Base-by-base conservation (phyloP, 2,888 invertebrate species). In the Ichneumoninae sp. region DNA sequence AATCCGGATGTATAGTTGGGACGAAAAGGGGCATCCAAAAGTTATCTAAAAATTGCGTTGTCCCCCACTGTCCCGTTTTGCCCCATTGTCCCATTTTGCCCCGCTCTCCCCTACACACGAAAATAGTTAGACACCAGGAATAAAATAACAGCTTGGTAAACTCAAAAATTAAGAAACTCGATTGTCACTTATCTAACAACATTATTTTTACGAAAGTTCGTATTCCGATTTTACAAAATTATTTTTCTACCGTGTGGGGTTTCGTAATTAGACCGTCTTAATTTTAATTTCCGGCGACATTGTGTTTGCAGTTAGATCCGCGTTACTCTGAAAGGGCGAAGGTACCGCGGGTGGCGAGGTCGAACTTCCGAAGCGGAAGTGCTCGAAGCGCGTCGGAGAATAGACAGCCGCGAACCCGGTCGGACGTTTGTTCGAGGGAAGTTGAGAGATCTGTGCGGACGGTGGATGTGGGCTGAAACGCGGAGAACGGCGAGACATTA, bases 401-500 rank as follows among this genome's bases (percentile, higher is more conserved):
- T 47, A 50, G 30, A 1, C 62, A 30, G 62, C 62, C 30, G 2
- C 57, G 26, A 44, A 57, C 44, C 44, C 26, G 19, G 30, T 33
- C 7, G 33, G 60, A 70, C 70, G 70, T 70, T 78, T 78, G 70
- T 78, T 70, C 70, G 57, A 5, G 78, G 54, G 47, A 50, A 78
- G 62, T 50, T 47, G 69, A 40, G 47, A 44, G 60, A 22, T 22
- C 1, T 54, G 30, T 16, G n/a, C 22, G 16, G n/a, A 33, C 16
- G 22, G 33, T 57, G 62, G 30, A 74, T 30, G 74, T 44, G 33
- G 50, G 19, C 19, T 16, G 44, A 69, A 36, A 50, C 30, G n/a
- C 30, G 19, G 71, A 50, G 81, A 54, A 60, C 19, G 54, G 69
- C 74, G 79, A 79, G 78, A 83, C 74, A 79, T 83, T 83, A 75